These are phyloP conservation scores for Augochlorella aurata DNA, from an alignment of 2,888 invertebrate species.

Conservation along the genomic window DNA sequence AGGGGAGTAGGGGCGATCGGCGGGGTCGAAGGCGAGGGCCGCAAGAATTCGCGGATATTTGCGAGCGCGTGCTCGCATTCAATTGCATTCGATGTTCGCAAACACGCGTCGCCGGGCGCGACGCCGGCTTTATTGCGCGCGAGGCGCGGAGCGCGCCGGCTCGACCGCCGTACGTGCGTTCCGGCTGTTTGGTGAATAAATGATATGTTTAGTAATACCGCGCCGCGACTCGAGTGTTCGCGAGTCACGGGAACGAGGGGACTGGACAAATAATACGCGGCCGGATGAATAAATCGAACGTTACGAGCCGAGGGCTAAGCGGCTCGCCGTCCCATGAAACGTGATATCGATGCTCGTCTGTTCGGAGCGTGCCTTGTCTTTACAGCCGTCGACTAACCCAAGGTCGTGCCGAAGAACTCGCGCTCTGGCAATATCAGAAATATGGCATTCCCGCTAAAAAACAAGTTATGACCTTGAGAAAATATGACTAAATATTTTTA, in stretches of 20 bases:
- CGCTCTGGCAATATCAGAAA: too few species aligned
- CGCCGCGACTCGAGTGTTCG: slow-evolving; percentile 41
- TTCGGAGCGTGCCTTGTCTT: too few species aligned
- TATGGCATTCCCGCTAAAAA: too few species aligned
- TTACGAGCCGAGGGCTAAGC: background rate
- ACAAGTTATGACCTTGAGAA: too few species aligned
- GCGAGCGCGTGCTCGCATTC: slow-evolving; percentile 50
- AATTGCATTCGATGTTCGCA: slow-evolving; percentile 57
- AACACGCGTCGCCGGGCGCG: slow-evolving; percentile 33
- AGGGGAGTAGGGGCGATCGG: background rate
- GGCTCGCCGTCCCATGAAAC: too few species aligned
- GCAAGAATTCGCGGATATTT: slow-evolving; percentile 58
- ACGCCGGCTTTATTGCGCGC: slow-evolving; percentile 49
- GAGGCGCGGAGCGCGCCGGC: slow-evolving; percentile 3
- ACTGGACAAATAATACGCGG: slow-evolving; percentile 51
- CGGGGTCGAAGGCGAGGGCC: slow-evolving; percentile 21
- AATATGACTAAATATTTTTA: too few species aligned
- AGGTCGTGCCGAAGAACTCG: too few species aligned
- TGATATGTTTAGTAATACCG: slow-evolving; percentile 66
- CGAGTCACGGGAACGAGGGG: background rate
- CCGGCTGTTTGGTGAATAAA: slow-evolving; percentile 68
- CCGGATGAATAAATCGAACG: slow-evolving; percentile 58
- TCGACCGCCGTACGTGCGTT: slow-evolving; percentile 35
- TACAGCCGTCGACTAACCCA: too few species aligned
- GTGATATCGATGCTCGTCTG: too few species aligned